phyloP scores from a whole-genome alignment of 2,797 vertebrate species.

The Gastrophryne carolinensis region DNA sequence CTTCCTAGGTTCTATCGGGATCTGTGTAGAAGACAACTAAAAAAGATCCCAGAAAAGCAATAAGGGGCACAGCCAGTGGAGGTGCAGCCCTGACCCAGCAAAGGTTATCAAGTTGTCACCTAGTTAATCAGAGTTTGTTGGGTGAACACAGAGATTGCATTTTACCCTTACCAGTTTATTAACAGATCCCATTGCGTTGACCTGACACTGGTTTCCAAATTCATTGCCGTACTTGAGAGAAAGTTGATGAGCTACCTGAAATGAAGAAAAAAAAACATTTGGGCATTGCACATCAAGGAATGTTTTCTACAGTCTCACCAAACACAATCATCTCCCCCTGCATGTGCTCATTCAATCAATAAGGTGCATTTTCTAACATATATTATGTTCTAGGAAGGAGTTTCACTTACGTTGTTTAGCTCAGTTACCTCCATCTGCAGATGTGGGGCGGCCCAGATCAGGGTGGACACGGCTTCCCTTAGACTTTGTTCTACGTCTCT shows the following conservation, averaged over 20 bases:
- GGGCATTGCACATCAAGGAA: background rate
- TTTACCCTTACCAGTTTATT: constrained; percentile 86
- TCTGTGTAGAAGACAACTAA: too few species aligned
- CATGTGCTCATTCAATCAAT: background rate
- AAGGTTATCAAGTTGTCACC: too few species aligned
- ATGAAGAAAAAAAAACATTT: background rate
- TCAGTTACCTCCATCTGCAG: constrained; percentile 90
- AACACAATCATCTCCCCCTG: too few species aligned
- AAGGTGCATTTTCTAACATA: background rate
- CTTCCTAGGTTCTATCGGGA: too few species aligned
- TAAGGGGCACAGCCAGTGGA: too few species aligned
- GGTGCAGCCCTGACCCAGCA: too few species aligned
- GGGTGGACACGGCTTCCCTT: constrained; percentile 91
- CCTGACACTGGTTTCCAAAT: constrained; percentile 94
- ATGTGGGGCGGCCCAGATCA: constrained; percentile 95
- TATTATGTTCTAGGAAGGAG: background rate
- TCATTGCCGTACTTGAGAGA: constrained; percentile 98
- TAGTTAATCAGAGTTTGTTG: too few species aligned
- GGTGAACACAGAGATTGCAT: too few species aligned
- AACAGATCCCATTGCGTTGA: constrained; percentile 96
- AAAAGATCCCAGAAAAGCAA: too few species aligned
- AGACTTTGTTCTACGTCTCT: constrained; percentile 93
- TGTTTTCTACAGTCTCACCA: background rate
- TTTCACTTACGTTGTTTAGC: constrained; percentile 85
- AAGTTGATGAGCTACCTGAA: constrained; percentile 91